A percentile compares a stretch with the other conserved stretches of the same genome.
phyloP scores from a whole-genome alignment of 2,888 invertebrate genomes.

The Rhabditophanes sp. region DNA sequence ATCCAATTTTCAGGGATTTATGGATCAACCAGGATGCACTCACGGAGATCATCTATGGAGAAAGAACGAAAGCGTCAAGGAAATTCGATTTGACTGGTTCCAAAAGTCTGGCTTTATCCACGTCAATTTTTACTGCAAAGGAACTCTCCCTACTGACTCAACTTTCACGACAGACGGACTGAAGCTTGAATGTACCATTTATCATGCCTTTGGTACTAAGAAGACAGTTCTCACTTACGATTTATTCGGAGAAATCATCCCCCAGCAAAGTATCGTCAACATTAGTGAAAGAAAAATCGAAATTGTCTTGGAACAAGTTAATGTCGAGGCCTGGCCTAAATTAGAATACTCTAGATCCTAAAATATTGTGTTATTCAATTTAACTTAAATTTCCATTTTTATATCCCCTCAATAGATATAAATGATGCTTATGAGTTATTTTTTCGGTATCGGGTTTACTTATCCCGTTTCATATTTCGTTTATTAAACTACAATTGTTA shows the following conservation, averaged over 20 bases:
- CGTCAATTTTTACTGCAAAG: slow-evolving; percentile 45
- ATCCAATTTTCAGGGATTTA: slow-evolving; percentile 76
- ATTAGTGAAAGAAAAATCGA: slow-evolving; percentile 39
- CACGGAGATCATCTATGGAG: slow-evolving; percentile 70
- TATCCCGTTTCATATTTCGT: too few species aligned
- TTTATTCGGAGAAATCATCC: slow-evolving; percentile 32
- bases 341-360: too few species aligned
- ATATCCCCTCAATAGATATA: too few species aligned
- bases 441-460: too few species aligned
- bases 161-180: slow-evolving; percentile 68
- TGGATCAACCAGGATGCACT: slow-evolving; percentile 76
- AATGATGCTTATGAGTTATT: too few species aligned
- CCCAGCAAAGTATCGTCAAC: slow-evolving; percentile 21
- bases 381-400: too few species aligned
- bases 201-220: slow-evolving; percentile 31
- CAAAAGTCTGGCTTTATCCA: slow-evolving; percentile 27
- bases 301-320: slow-evolving; percentile 30
- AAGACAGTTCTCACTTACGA: slow-evolving; percentile 25
- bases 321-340: slow-evolving; percentile 27
- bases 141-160: slow-evolving; percentile 63
- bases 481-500: too few species aligned
- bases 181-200: slow-evolving; percentile 32
- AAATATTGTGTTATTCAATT: too few species aligned
- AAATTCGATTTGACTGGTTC: slow-evolving; percentile 40
- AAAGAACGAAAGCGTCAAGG: slow-evolving; percentile 47